These are phyloP conservation scores for Onychomys arenicola DNA, from an alignment of 2,797 vertebrate genomes.

Conservation along the genomic window DNA sequence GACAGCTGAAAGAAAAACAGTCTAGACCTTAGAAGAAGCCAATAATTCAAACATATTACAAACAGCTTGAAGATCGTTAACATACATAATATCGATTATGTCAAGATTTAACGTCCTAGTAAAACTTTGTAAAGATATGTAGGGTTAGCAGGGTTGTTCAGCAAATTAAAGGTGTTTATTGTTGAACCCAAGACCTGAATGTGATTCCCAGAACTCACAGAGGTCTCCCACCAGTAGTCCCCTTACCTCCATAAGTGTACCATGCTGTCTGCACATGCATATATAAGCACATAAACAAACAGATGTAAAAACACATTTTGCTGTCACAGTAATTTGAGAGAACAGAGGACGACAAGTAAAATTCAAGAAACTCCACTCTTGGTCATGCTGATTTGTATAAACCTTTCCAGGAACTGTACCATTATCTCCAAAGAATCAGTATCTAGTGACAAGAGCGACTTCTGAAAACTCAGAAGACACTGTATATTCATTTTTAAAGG, in stretches of 20 bases:
- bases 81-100: conserved; percentile 78
- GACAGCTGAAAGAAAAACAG: conserved; percentile 78
- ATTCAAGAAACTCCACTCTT: conserved; percentile 69
- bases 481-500: background rate
- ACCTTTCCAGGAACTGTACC: conserved; percentile 64
- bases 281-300: background rate
- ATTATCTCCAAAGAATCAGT: conserved; percentile 46
- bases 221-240: background rate
- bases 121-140: conserved; percentile 67
- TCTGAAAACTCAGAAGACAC: conserved; percentile 10
- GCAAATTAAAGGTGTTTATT: background rate
- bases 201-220: background rate
- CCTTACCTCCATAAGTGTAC: background rate
- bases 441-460: conserved; percentile 38
- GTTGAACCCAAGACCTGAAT: background rate
- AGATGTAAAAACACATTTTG: conserved; percentile 50
- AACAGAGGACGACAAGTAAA: conserved; percentile 57
- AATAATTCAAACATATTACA: conserved; percentile 82
- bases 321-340: conserved; percentile 59
- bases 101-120: conserved; percentile 72
- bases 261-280: background rate
- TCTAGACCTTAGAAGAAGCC: conserved; percentile 73
- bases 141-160: background rate
- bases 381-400: conserved; percentile 63
- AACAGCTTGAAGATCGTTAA: conserved; percentile 79